Conservation (phyloP, 2,888 invertebrate genomes). For the Furcula furcula region DNA sequence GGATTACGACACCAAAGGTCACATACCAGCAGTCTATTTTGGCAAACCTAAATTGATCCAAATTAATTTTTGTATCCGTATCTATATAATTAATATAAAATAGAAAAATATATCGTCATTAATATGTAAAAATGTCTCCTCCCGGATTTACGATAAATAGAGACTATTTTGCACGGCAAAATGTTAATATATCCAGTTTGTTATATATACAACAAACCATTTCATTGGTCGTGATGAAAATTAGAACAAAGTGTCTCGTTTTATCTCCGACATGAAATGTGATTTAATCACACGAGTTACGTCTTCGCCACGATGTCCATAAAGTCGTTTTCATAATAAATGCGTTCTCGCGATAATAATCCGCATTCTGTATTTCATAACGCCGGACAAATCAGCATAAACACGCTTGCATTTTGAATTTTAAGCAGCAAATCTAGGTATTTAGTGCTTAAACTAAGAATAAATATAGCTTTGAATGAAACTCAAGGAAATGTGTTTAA, state of each 20-base stretch:
- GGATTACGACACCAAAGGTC: not conserved
- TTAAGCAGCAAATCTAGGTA: not conserved
- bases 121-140: no score
- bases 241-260: constrained; percentile 12
- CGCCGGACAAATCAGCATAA: not conserved
- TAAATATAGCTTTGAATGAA: not conserved
- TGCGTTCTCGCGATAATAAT: constrained; percentile 1
- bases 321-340: constrained; percentile 14
- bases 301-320: constrained; percentile 10
- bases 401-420: not conserved
- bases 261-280: not conserved
- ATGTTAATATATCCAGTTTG: no score
- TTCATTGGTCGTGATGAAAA: constrained; percentile 17
- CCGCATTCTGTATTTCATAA: constrained; percentile 10
- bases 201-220: no score
- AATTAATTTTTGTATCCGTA: no score
- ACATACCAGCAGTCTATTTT: no score
- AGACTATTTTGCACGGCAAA: no score
- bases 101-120: no score
- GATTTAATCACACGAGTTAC: constrained; percentile 25
- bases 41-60: no score
- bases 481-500: not conserved
- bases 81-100: no score
- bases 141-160: no score
- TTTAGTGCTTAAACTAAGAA: not conserved